These are phyloP conservation scores for Bradynema listronoti DNA, from an alignment of 1,140 invertebrate genomes.

Conservation along the genomic window DNA sequence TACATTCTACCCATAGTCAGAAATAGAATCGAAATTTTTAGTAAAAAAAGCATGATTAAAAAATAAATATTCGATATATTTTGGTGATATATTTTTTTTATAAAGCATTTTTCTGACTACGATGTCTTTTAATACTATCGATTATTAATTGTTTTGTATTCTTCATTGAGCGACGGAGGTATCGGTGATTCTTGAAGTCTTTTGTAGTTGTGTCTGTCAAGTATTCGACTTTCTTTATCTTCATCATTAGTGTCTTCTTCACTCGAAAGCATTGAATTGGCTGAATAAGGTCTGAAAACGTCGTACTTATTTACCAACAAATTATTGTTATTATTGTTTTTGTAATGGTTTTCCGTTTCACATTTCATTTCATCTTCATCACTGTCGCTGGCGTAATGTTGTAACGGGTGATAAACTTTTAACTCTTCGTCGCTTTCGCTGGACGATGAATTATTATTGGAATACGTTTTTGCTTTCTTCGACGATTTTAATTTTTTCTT, in stretches of 20 bases:
- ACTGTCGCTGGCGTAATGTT: constrained; percentile 15
- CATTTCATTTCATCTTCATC: constrained; percentile 29
- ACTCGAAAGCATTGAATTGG: too few relatives aligned
- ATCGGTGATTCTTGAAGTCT: constrained; percentile 40
- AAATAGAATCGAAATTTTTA: too few relatives aligned
- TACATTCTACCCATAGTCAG: too few relatives aligned
- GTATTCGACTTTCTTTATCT: constrained; percentile 9
- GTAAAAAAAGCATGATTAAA: too few relatives aligned
- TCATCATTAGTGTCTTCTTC: constrained; percentile 15
- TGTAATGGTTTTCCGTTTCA: constrained; percentile 6
- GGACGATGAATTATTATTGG: constrained; percentile 16
- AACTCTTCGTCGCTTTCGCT: constrained; percentile 29
- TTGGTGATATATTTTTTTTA: constrained; percentile 1
- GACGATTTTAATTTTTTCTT: not conserved
- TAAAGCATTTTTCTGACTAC: too few relatives aligned
- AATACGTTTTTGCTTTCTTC: not conserved
- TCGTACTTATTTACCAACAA: too few relatives aligned
- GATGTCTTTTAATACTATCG: too few relatives aligned
- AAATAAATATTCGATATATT: not conserved
- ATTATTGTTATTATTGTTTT: too few relatives aligned
- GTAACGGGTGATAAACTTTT: constrained; percentile 14
- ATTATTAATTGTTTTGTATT: too few relatives aligned
- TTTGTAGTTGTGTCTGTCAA: constrained; percentile 41
- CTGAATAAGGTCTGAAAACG: too few relatives aligned
- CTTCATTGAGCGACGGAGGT: constrained; percentile 9